Conservation (phyloP, 2,797 vertebrate genomes). For the Melanitta fusca region DNA sequence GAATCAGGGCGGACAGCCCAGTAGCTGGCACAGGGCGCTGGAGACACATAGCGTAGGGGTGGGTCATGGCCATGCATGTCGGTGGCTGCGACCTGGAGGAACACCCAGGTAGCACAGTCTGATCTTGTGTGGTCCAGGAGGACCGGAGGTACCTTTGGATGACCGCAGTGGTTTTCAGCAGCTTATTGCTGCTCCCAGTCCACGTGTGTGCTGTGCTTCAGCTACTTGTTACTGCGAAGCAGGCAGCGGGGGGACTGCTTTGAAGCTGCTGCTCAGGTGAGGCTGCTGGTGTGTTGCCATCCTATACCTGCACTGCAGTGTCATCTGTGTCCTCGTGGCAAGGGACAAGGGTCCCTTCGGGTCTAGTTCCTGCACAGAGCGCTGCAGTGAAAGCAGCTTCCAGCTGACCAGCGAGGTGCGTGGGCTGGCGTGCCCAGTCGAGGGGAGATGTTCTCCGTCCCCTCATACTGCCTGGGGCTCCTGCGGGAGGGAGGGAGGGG, state of each 20-base stretch:
- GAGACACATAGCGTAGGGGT: not conserved
- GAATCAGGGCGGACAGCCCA: not conserved
- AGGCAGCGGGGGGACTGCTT: accelerated
- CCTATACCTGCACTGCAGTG: accelerated
- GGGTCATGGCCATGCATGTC: not conserved
- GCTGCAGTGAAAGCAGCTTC: not conserved
- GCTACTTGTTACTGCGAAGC: accelerated
- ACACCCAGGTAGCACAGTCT: not conserved
- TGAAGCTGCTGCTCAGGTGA: not conserved
- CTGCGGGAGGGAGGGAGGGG: too few relatives aligned
- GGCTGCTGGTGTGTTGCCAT: not conserved
- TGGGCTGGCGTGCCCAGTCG: accelerated
- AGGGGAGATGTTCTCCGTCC: not conserved
- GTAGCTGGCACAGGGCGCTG: not conserved
- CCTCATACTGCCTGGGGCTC: accelerated
- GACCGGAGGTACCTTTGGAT: not conserved
- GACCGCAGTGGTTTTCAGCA: not conserved
- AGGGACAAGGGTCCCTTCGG: not conserved
- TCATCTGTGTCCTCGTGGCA: accelerated
- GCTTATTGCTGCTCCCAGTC: accelerated
- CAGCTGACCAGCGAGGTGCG: accelerated
- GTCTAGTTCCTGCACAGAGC: not conserved
- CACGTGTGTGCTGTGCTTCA: accelerated
- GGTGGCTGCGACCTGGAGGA: not conserved
- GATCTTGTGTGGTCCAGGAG: not conserved